Evolutionary conservation across 2,888 invertebrate species (phyloP).

Genomic region (Eupithecia dodoneata): DNA sequence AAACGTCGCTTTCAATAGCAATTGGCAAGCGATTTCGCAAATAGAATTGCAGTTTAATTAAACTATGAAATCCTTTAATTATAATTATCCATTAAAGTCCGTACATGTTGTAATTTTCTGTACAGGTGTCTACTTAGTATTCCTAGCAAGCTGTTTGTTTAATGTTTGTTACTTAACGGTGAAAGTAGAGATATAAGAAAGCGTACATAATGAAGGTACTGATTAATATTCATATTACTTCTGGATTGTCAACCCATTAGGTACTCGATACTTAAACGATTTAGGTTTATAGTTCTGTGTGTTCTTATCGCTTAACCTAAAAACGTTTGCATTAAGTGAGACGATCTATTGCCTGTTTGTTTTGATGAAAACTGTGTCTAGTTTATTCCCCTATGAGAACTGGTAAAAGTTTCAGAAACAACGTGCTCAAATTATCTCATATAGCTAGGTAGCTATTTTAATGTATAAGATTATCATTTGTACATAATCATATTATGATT

Average conservation of each 20-base stretch:
- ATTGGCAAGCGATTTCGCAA: slow-evolving; percentile 18
- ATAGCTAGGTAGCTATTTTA: too few relatives aligned
- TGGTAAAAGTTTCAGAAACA: background rate
- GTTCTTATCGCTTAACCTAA: slow-evolving; percentile 23
- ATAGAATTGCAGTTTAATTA: slow-evolving; percentile 5
- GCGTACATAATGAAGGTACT: slow-evolving; percentile 43
- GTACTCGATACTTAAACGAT: slow-evolving; percentile 16
- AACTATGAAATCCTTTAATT: slow-evolving; percentile 2
- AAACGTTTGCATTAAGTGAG: slow-evolving; percentile 23
- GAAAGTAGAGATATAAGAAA: slow-evolving; percentile 43
- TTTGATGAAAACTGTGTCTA: background rate
- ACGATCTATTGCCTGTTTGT: background rate
- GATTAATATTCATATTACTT: slow-evolving; percentile 41
- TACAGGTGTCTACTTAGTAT: slow-evolving; percentile 25
- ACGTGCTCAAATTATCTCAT: background rate
- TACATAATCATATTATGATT: too few relatives aligned
- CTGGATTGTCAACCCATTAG: slow-evolving; percentile 28
- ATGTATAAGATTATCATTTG: too few relatives aligned
- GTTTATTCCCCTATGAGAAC: background rate
- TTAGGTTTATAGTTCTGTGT: slow-evolving; percentile 25
- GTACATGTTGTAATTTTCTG: background rate
- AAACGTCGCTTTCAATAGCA: background rate
- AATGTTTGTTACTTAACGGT: slow-evolving; percentile 31
- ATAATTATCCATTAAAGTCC: background rate
- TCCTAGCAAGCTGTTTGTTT: slow-evolving; percentile 32